Evolutionary conservation across 2,888 invertebrate species (phyloP), one percentile per base, ranked within the genome.

Genomic region (Polyommatus iphigenia): DNA sequence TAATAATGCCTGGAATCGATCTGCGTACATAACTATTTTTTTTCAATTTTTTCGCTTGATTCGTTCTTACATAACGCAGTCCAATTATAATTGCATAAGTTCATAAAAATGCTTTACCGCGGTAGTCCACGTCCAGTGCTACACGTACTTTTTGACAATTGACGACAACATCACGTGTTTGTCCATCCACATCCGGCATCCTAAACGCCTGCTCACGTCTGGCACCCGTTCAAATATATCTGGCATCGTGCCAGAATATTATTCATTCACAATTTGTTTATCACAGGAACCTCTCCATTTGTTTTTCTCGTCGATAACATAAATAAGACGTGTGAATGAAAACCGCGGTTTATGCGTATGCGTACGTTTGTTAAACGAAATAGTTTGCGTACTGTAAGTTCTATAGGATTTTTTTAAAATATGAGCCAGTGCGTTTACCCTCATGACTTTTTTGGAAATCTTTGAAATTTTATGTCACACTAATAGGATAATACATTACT

Each of bases 191-290:
- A 72, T 72, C 72, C 20, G 72, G 2, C n/a, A 72, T 36, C 72
- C 36, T n/a, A 41, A 18, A 7, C 29, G 71, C 72, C 41, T 54
- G 72, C 4, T 72, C 36, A 41, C 41, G 20, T n/a, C 36, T 71
- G 71, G 71, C 71, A 29, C n/a, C n/a, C 4, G 15, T 6, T 32
- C 72, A 72, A 36, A 72, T 41, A 13, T 8, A 36, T 0, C 41
- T 72, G 72, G 72, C 72, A 24, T 20, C 7, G 3, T 1, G 32
- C 72, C 72, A 72, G 8, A 36, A 72, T 72, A 72, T 72, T 10
- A 72, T 72, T 72, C 72, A 72, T 72, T 72, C 72, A 41, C 36
- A 71, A 32, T 6, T 72, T 72, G 41, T 36, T 72, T 72, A 72
- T 36, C 15, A 41, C 41, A 41, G 36, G 41, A n/a, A 41, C 13